Percentiles rank a stretch among this genome's conserved stretches.
Conservation (phyloP, 2,797 vertebrate species). For the Anomalospiza imberbis region DNA sequence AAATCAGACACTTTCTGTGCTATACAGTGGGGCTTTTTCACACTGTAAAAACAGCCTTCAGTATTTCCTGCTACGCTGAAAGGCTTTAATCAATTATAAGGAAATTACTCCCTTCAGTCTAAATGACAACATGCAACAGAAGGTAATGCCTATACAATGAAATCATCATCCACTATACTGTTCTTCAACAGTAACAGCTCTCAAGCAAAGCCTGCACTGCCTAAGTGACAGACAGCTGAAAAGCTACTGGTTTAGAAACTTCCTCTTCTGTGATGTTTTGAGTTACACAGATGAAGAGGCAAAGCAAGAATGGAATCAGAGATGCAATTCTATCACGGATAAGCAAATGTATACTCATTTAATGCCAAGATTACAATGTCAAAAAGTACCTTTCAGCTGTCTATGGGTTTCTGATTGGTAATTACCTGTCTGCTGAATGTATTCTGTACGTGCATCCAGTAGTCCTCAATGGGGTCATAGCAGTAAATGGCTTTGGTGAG, state of each 20-base stretch:
- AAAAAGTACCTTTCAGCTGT: not conserved
- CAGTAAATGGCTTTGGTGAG: slow-evolving; percentile 95
- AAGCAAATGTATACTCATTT: not conserved
- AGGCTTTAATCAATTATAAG: not conserved
- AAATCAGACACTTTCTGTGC: not conserved
- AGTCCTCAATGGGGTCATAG: slow-evolving; percentile 93
- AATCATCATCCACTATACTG: not conserved
- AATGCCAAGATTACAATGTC: not conserved
- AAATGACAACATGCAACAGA: not conserved
- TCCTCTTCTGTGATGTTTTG: not conserved
- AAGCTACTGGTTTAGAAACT: not conserved
- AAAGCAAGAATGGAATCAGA: not conserved
- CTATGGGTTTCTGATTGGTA: not conserved
- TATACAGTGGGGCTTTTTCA: not conserved
- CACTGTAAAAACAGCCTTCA: not conserved
- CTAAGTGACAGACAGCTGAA: not conserved
- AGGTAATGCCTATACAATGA: not conserved
- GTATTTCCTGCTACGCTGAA: not conserved
- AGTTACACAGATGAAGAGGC: not conserved
- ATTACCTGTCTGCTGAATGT: slow-evolving; percentile 94
- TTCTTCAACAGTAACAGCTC: not conserved
- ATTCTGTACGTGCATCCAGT: slow-evolving; percentile 95
- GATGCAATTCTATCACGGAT: not conserved
- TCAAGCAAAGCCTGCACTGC: not conserved
- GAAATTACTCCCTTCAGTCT: not conserved